phyloP scores from a whole-genome alignment of 2,888 invertebrate species.

The Atrina japonica region DNA sequence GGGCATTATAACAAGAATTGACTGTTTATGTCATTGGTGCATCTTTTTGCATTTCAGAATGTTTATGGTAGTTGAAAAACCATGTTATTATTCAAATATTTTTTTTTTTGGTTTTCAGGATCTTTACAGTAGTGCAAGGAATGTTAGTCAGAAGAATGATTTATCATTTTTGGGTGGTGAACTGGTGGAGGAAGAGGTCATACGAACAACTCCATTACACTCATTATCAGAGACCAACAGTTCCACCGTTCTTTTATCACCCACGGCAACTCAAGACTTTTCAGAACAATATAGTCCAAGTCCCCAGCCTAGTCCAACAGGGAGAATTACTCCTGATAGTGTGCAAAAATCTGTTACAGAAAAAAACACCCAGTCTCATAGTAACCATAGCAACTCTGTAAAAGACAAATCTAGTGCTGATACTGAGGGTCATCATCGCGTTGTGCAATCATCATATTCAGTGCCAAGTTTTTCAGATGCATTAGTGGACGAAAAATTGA shows the following conservation, averaged over 20 bases:
- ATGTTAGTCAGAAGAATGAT: conserved; percentile 34
- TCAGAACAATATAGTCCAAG: conserved; percentile 14
- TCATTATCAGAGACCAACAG: conserved; percentile 10
- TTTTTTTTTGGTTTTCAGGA: conserved; percentile 35
- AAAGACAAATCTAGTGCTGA: conserved; percentile 9
- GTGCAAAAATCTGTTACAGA: conserved; percentile 36
- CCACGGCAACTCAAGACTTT: conserved; percentile 16
- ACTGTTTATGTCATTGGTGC: too few species aligned
- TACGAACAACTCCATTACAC: conserved; percentile 52
- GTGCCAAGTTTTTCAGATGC: conserved; percentile 38
- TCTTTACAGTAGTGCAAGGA: conserved; percentile 57
- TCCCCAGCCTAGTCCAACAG: conserved; percentile 33
- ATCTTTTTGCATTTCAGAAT: too few species aligned
- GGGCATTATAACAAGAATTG: too few species aligned
- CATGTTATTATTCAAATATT: too few species aligned
- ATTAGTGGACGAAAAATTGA: conserved; percentile 33
- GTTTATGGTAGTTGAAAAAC: too few species aligned
- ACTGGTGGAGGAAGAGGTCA: conserved; percentile 54
- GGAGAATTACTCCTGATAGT: conserved; percentile 18
- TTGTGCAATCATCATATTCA: conserved; percentile 43
- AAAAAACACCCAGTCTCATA: conserved; percentile 30
- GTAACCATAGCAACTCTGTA: conserved; percentile 1
- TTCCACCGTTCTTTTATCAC: conserved; percentile 30
- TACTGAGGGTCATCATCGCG: conserved; percentile 16
- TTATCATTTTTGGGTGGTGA: conserved; percentile 33